Evolutionary conservation across 2,113 vertebrate genomes (phyloP), one percentile per base, ranked within the genome.

Genomic region (Phylloscopus whistleri): DNA sequence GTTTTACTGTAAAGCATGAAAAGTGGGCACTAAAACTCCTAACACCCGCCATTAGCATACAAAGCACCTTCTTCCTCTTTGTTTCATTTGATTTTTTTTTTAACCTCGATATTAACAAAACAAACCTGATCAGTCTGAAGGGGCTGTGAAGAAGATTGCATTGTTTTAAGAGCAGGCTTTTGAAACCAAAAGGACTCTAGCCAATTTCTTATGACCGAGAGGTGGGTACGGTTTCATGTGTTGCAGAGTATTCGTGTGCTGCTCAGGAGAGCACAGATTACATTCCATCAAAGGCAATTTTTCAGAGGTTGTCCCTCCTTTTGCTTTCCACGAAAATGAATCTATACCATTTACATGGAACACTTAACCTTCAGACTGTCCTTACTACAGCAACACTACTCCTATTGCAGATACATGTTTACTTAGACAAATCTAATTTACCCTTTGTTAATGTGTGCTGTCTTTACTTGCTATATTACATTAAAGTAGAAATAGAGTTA

Each of bases 401-500:
- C 82, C 97, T 97, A 96, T 96, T 95, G 97, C 97, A 98, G 97
- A 97, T 97, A 93, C 96, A 97, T 98, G 97, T 98, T 98, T 98
- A 98, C 98, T 98, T 98, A 97, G 97, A 98, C 95, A 98, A 98
- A 98, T 98, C 98, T 98, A 98, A 98, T 98, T 98, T 98, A 96
- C 95, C 94, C 96, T 98, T 98, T 98, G 97, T 98, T 98, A 98
- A 98, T 97, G 97, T 93, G 96, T 95, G 97, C 97, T 97, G 94
- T 98, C 98, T 98, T 98, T 98, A 98, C 97, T 96, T 94, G 84
- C 97, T 97, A 92, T 98, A 98, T 98, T 98, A 96, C 97, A 98
- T 98, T 98, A 98, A 98, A 97, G 43, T 94, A 98, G 98, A 98
- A 98, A 98, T 98, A 98, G 97, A 98, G 98, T 98, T 98, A 98